phyloP scores from a whole-genome alignment of 2,113 vertebrate species.

The Benitochromis conjunctus region DNA sequence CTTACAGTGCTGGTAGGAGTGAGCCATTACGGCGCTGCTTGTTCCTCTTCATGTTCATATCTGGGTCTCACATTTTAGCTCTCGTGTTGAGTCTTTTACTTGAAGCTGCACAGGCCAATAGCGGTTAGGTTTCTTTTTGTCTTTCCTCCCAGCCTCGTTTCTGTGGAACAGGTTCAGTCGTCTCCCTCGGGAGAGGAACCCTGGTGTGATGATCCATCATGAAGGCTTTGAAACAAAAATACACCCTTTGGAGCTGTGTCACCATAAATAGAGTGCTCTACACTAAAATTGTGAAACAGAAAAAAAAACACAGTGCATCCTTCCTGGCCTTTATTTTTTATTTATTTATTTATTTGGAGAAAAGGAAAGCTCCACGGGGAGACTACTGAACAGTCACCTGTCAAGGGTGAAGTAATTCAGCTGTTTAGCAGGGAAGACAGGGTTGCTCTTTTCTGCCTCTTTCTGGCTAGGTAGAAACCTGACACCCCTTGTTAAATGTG shows the following conservation, averaged over 20 bases:
- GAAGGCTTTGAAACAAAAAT: neutral
- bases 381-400: neutral
- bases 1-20: slow-evolving; percentile 30
- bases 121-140: neutral
- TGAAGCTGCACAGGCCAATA: neutral
- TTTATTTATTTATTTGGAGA: neutral
- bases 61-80: neutral
- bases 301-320: neutral
- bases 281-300: neutral
- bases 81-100: neutral
- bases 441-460: slow-evolving; percentile 6
- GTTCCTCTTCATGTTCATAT: neutral
- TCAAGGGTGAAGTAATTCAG: neutral
- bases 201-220: neutral
- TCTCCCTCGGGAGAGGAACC: neutral
- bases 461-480: slow-evolving; percentile 29
- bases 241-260: neutral
- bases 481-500: slow-evolving; percentile 21
- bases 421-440: neutral
- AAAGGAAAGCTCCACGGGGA: neutral
- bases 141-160: neutral
- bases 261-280: neutral
- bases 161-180: slow-evolving; percentile 22
- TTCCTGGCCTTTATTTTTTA: neutral
- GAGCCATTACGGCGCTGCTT: neutral